These are phyloP conservation scores for mouse (Mus musculus) DNA, from an alignment of 2,113 vertebrate species.

Conservation along the genomic window DNA sequence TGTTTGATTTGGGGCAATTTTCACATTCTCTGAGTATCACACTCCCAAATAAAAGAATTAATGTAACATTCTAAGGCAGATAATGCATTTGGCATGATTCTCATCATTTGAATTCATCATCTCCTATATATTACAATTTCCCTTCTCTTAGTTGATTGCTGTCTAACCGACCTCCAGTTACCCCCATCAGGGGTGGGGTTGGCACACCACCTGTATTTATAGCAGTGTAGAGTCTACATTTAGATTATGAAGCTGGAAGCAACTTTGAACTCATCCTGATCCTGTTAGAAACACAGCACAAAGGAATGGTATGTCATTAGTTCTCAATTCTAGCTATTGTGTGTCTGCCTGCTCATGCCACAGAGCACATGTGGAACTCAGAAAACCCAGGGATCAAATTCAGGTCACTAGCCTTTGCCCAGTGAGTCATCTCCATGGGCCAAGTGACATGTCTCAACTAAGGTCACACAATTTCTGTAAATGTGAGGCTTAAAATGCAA, in stretches of 20 bases:
- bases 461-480: not conserved
- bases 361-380: not conserved
- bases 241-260: not conserved
- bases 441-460: not conserved
- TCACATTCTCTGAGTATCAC: not conserved
- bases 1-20: conserved; percentile 38
- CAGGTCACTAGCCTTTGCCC: not conserved
- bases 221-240: not conserved
- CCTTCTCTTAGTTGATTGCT: not conserved
- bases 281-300: not conserved
- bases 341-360: not conserved
- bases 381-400: not conserved
- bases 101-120: not conserved
- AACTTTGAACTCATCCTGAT: not conserved
- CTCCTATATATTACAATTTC: not conserved
- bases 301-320: not conserved
- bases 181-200: not conserved
- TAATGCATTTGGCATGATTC: not conserved
- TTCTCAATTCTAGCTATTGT: not conserved
- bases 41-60: conserved; percentile 29
- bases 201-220: not conserved
- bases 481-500: not conserved
- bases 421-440: not conserved
- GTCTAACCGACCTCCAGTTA: not conserved
- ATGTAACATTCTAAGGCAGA: not conserved